These are phyloP conservation scores for Bubo bubo DNA, from an alignment of 2,113 vertebrate genomes.

Conservation along the genomic window DNA sequence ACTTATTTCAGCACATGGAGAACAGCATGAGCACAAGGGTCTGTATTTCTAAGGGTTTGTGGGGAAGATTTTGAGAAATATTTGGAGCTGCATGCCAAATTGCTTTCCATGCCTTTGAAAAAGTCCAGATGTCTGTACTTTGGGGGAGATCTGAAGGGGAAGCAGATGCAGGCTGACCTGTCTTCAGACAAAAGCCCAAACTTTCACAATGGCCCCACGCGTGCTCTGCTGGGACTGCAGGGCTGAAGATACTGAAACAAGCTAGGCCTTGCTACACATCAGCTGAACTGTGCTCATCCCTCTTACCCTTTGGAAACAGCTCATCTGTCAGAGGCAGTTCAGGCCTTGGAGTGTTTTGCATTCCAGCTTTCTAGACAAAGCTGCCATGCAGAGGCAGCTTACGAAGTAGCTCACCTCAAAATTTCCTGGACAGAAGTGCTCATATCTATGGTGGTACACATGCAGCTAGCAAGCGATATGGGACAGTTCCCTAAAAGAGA, in stretches of 20 bases:
- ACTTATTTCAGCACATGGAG: not conserved
- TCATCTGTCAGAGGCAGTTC: not conserved
- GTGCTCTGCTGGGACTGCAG: not conserved
- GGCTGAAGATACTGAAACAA: not conserved
- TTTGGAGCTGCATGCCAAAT: not conserved
- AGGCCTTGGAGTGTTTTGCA: not conserved
- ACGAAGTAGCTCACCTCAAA: not conserved
- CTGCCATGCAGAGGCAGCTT: not conserved
- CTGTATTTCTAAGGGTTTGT: not conserved
- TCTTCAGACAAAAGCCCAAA: not conserved
- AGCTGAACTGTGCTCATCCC: not conserved
- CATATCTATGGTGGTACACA: not conserved
- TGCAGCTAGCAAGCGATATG: not conserved
- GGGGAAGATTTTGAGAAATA: constrained; percentile 17
- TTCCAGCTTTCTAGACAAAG: not conserved
- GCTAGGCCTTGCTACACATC: not conserved
- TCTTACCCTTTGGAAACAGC: not conserved
- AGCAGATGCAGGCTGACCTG: constrained; percentile 18
- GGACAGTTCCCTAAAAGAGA: not conserved
- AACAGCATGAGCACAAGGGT: not conserved
- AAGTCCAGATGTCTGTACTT: constrained; percentile 7
- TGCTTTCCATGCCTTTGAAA: constrained; percentile 10
- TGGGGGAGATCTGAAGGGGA: not conserved
- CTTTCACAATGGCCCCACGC: not conserved
- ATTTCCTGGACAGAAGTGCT: not conserved